Percentiles rank a stretch among this genome's conserved stretches.
phyloP scores from a whole-genome alignment of 2,888 invertebrate genomes.

The Doris montereyensis region DNA sequence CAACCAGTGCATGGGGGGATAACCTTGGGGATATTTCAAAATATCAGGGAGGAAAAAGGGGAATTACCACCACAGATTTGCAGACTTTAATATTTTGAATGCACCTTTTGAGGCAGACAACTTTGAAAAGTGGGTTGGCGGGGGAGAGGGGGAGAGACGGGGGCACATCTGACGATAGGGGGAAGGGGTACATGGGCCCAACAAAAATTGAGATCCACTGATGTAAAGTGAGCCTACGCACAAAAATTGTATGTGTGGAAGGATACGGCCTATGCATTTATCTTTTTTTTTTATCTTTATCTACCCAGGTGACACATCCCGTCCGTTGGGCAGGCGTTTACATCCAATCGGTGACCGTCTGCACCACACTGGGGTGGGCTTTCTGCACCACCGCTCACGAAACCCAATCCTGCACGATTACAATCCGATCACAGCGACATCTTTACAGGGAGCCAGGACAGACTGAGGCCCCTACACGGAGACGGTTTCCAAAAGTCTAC shows the following conservation, averaged over 20 bases:
- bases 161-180: too few relatives aligned
- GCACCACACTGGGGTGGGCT: conserved; percentile 60
- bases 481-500: conserved; percentile 58
- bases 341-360: conserved; percentile 51
- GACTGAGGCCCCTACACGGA: conserved; percentile 48
- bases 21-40: too few relatives aligned
- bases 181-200: too few relatives aligned
- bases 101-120: too few relatives aligned
- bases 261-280: background rate
- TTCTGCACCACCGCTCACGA: conserved; percentile 56
- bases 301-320: conserved; percentile 53
- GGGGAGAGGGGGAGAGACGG: too few relatives aligned
- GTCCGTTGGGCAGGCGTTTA: conserved; percentile 56
- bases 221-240: background rate
- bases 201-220: background rate
- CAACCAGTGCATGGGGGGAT: too few relatives aligned
- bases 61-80: too few relatives aligned
- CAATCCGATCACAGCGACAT: conserved; percentile 55
- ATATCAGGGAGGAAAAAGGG: too few relatives aligned
- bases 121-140: too few relatives aligned
- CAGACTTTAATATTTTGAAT: too few relatives aligned
- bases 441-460: conserved; percentile 53
- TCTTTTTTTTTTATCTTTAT: background rate
- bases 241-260: background rate
- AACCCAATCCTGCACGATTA: conserved; percentile 49